Base-by-base conservation (phyloP, 2,113 vertebrate genomes). In the Microtus oregoni region DNA sequence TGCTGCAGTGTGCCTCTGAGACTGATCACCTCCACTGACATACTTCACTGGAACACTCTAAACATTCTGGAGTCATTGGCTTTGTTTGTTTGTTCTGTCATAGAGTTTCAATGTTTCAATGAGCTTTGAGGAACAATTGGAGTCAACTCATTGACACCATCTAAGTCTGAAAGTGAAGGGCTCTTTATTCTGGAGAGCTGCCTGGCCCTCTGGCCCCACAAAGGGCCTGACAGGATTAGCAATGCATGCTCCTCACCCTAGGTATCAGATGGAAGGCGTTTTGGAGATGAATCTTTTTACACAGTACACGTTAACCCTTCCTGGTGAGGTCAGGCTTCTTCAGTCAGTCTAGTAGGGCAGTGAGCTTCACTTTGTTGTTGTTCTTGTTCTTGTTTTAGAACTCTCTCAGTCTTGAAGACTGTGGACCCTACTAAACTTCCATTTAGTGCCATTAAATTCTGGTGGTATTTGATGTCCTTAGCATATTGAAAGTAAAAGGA, bases 1-100 rank as follows among this genome's bases (percentile, higher is more conserved):
- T 82, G 52, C 61, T 93, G 44, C 73, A 95, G 91, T 72, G 88
- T 77, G 26, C 72, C 83, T 32, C 20, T 38, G 78, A 89, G 89
- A 63, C 52, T 65, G 78, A 89, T 58, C 17, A 22, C 14, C 17
- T 24, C 41, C 30, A 91, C 3, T 67, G 19, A 82, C 32, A 26
- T 10, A 55, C 90, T 86, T 86, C 19, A 86, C 82, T 95, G 58
- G 58, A 63, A 73, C 14, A 87, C 82, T 75, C 55, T 87, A 73
- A 75, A 52, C 44, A 89, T 81, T 81, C 22, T 89, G 88, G 30
- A 90, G 65, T 86, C 94, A 88, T 30, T 28, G 19, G 35, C 55
- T 72, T 72, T n/a, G 35, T 20, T 38, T n/a, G 55, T 58, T 79
- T 78, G 55, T 20, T 79, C 75, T 82, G 68, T 91, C 15, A 6